Evolutionary conservation across 2,888 invertebrate genomes (phyloP).

Genomic region (Margaritifera margaritifera): DNA sequence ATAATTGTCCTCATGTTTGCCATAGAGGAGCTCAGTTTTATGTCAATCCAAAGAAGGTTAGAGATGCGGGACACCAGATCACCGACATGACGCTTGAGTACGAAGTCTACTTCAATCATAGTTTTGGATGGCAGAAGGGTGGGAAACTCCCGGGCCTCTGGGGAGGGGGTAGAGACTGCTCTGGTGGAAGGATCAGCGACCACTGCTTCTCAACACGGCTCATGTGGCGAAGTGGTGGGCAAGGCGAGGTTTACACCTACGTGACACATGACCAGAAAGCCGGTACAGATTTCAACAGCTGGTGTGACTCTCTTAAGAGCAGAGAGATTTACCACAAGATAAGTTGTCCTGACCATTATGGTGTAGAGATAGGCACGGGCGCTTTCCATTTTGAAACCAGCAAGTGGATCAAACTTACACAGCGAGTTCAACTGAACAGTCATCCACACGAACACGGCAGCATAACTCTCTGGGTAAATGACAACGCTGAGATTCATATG

Average conservation of each 20-base stretch:
- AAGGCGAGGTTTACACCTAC: slow-evolving; percentile 50
- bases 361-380: slow-evolving; percentile 15
- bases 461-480: slow-evolving; percentile 45
- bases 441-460: slow-evolving; percentile 42
- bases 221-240: slow-evolving; percentile 49
- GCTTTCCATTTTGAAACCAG: slow-evolving; percentile 22
- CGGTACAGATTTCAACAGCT: slow-evolving; percentile 1
- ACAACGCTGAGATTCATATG: slow-evolving; percentile 23
- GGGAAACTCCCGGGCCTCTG: slow-evolving; percentile 33
- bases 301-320: background rate
- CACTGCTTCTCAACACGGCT: slow-evolving; percentile 45
- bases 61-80: slow-evolving; percentile 5
- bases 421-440: slow-evolving; percentile 50
- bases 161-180: too few species aligned
- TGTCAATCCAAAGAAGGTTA: slow-evolving; percentile 17
- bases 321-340: too few species aligned
- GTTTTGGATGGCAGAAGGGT: slow-evolving; percentile 15
- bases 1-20: background rate
- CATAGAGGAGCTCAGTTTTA: slow-evolving; percentile 37
- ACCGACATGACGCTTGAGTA: slow-evolving; percentile 31
- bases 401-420: slow-evolving; percentile 47
- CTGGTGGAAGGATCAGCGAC: slow-evolving; percentile 32
- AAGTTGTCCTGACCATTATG: too few species aligned
- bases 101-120: slow-evolving; percentile 27
- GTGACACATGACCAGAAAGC: slow-evolving; percentile 20